phyloP scores from a whole-genome alignment of 2,797 vertebrate genomes.

The Diceros bicornis region DNA sequence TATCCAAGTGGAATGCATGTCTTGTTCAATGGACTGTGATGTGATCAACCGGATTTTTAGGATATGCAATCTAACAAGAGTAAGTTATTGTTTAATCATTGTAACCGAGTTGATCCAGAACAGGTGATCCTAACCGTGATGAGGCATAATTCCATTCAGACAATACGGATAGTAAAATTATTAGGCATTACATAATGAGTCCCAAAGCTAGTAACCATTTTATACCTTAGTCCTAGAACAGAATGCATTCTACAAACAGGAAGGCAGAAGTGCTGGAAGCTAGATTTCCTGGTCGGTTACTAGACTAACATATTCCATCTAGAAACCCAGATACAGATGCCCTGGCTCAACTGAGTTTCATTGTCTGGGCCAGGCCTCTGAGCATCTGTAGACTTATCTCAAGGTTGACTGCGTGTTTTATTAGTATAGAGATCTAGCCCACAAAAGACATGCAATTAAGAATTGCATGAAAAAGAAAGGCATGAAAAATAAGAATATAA shows the following conservation, averaged over 20 bases:
- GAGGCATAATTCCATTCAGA: conserved; percentile 15
- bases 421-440: not conserved
- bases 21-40: conserved; percentile 99
- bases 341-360: not conserved
- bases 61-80: conserved; percentile 99
- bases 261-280: conserved; percentile 20
- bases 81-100: conserved; percentile 85
- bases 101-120: not conserved
- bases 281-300: not conserved
- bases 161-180: conserved; percentile 16
- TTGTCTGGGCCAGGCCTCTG: not conserved
- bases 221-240: not conserved
- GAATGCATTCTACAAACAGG: not conserved
- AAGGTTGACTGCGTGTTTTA: not conserved
- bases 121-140: not conserved
- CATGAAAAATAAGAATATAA: not conserved
- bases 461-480: too few species aligned
- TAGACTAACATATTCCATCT: not conserved
- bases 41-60: conserved; percentile 98
- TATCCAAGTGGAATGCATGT: conserved; percentile 99
- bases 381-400: not conserved
- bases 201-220: not conserved
- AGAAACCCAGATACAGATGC: not conserved
- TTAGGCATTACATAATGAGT: not conserved
- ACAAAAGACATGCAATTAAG: not conserved